Conservation (phyloP, 2,888 invertebrate genomes). For the Drosophila tripunctata region DNA sequence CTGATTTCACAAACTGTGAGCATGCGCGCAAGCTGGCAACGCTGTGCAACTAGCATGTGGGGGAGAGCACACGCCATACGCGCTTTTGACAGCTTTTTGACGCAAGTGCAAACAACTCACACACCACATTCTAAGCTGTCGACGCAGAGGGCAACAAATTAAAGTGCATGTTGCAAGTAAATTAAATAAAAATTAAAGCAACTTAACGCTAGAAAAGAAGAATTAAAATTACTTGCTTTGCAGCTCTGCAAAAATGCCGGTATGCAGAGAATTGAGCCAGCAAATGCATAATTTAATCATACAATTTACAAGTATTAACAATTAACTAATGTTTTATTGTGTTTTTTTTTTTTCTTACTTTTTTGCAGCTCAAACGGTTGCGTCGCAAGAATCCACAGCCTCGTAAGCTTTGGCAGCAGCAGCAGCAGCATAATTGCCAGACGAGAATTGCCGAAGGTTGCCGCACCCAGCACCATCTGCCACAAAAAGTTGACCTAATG, state of each 20-base stretch:
- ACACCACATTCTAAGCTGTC: constrained; percentile 7
- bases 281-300: not conserved
- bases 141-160: not conserved
- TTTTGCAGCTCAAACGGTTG: constrained; percentile 55
- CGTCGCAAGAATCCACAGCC: constrained; percentile 63
- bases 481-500: constrained; percentile 86
- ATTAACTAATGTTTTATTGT: not conserved
- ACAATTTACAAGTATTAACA: not conserved
- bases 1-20: not conserved
- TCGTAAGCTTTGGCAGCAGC: constrained; percentile 43
- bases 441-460: constrained; percentile 19
- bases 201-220: not conserved
- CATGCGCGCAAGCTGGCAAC: constrained; percentile 6
- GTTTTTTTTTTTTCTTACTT: not conserved
- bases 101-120: constrained; percentile 9
- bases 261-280: constrained; percentile 1
- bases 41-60: not conserved
- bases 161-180: constrained; percentile 3
- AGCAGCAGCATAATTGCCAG: constrained; percentile 12
- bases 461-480: constrained; percentile 46
- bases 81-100: not conserved
- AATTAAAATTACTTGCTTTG: not conserved
- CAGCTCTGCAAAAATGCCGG: constrained; percentile 27
- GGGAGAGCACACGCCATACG: not conserved
- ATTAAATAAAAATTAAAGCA: not conserved